A percentile compares a stretch with the other conserved stretches of the same genome.
phyloP scores from a whole-genome alignment of 2,113 vertebrate genomes.

The Equus przewalskii region DNA sequence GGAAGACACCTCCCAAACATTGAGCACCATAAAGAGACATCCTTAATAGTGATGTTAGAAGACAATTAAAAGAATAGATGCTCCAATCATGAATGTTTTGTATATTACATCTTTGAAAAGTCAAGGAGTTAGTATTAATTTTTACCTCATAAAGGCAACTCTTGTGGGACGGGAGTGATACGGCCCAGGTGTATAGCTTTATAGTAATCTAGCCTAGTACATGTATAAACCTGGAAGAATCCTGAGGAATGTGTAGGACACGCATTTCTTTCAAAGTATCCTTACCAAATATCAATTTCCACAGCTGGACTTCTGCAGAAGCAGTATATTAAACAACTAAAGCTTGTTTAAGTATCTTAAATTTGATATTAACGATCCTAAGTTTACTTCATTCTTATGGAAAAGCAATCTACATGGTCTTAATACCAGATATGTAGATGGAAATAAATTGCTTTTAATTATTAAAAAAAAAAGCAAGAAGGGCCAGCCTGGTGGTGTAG shows the following conservation, averaged over 20 bases:
- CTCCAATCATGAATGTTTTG: background rate
- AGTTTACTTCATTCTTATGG: background rate
- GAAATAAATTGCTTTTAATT: background rate
- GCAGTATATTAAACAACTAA: background rate
- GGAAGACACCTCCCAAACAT: background rate
- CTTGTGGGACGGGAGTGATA: background rate
- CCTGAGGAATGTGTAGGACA: background rate
- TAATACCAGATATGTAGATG: background rate
- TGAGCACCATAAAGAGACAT: background rate
- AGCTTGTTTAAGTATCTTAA: background rate
- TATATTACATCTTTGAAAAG: background rate
- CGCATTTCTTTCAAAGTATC: background rate
- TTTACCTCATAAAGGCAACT: background rate
- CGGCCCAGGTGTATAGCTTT: rapidly evolving
- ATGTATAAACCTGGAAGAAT: background rate
- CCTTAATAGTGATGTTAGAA: background rate
- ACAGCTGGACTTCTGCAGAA: background rate
- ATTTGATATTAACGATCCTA: background rate
- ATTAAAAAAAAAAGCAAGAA: too few relatives aligned
- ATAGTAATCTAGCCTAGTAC: background rate
- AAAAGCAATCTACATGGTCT: background rate
- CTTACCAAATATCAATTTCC: background rate
- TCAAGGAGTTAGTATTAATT: background rate
- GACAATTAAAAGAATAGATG: background rate
- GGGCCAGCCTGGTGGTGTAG: too few relatives aligned